Conservation (phyloP, 2,888 invertebrate species). For the Amblyjoppa proteus region DNA sequence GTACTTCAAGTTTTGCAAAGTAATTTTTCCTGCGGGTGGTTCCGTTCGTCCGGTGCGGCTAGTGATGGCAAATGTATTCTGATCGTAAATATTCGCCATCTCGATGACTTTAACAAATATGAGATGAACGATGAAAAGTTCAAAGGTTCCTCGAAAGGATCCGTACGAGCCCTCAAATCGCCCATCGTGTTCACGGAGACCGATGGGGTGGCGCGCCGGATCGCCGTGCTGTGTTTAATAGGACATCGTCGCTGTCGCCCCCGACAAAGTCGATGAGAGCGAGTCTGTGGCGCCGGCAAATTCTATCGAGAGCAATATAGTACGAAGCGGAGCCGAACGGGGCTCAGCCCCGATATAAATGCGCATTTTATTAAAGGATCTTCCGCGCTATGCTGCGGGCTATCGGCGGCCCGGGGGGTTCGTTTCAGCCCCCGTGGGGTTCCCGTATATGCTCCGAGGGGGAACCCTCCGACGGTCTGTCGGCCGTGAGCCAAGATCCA, state of each 20-base stretch:
- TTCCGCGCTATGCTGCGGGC: constrained; percentile 71
- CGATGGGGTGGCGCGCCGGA: constrained; percentile 39
- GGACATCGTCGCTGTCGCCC: constrained; percentile 63
- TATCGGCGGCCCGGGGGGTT: constrained; percentile 69
- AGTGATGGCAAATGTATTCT: background rate
- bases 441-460: constrained; percentile 52
- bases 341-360: constrained; percentile 78
- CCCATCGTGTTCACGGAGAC: constrained; percentile 4
- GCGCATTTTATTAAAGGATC: constrained; percentile 82
- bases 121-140: constrained; percentile 37
- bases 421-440: constrained; percentile 71
- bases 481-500: constrained; percentile 74
- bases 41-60: background rate
- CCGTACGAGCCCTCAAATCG: constrained; percentile 5
- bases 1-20: too few species aligned
- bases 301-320: constrained; percentile 73
- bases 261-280: constrained; percentile 68
- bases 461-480: constrained; percentile 73
- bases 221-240: constrained; percentile 71
- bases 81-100: background rate
- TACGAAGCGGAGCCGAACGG: constrained; percentile 48
- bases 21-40: background rate
- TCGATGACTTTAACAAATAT: background rate
- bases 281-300: constrained; percentile 69
- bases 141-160: constrained; percentile 40